Base-by-base conservation (phyloP, 2,113 vertebrate species). In the Gavialis gangeticus region DNA sequence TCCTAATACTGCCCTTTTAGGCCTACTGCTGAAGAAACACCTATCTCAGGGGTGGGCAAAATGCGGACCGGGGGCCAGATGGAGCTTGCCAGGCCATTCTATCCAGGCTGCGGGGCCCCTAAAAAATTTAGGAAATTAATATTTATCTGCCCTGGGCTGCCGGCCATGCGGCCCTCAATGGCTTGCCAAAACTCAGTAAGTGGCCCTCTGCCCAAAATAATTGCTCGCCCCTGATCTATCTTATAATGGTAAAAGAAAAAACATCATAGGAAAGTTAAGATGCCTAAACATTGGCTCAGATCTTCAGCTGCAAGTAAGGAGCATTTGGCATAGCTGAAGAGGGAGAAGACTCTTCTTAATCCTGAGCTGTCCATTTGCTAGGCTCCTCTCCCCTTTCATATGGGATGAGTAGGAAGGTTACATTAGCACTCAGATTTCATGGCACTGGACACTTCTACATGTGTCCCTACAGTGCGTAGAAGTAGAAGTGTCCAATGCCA, bases 171-270 rank as follows among this genome's bases (percentile, higher is more conserved):
- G 46, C 46, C 46, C 46, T 46, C 8, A 9, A 46, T 46, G 46
- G 46, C 46, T 46, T 46, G 46, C 46, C 46, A 46, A 46, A 9
- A 46, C 46, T 46, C 46, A 46, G 46, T 46, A 46, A 46, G 46
- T 59, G 75, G 60, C 91, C 94, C 90, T 90, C 79, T 84, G 71
- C 86, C 79, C 46, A 84, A 81, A 91, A 16, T 24, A 22, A 56
- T 8, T 46, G 11, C 81, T 96, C 89, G 66, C 17, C 6, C 71
- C 4, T 30, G 76, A 9, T 46, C 46, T 46, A 46, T 46, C 46
- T 46, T 46, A 46, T 46, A 46, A 46, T 7, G 9, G 46, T 46
- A 46, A 46, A 46, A 79, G n/a, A 46, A 46, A 34, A 69, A 19
- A 34, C 18, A 34, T 17, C 67, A 69, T 30, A 71, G 82, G 60